phyloP scores from a whole-genome alignment of 2,797 vertebrate species.

The Arctocebus calabarensis region DNA sequence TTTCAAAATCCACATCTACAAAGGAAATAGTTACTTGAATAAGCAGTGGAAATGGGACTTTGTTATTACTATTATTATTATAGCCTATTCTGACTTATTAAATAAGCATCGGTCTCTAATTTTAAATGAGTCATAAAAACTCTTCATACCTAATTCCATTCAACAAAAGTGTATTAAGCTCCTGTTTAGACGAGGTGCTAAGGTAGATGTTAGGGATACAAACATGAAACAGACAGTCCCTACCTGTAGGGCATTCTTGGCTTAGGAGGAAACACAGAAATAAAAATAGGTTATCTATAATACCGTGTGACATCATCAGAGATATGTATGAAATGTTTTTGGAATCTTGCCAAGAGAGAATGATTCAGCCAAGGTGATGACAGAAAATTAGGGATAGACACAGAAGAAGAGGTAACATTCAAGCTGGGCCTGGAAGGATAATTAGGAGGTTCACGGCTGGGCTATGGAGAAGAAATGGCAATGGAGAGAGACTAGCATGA shows the following conservation, averaged over 20 bases:
- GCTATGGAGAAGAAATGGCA: not conserved
- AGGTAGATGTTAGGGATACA: slow-evolving; percentile 64
- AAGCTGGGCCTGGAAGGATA: not conserved
- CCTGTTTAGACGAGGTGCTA: slow-evolving; percentile 60
- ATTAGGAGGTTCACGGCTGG: not conserved
- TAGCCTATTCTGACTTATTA: slow-evolving; percentile 71
- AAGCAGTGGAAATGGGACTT: slow-evolving; percentile 70
- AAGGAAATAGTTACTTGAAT: slow-evolving; percentile 68
- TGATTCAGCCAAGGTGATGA: slow-evolving; percentile 21
- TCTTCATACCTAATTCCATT: slow-evolving; percentile 68
- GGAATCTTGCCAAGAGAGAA: slow-evolving; percentile 31
- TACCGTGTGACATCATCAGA: slow-evolving; percentile 47
- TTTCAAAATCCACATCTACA: slow-evolving; percentile 66
- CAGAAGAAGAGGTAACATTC: not conserved
- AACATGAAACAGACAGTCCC: slow-evolving; percentile 65
- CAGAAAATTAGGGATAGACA: slow-evolving; percentile 49
- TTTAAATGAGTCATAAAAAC: slow-evolving; percentile 79
- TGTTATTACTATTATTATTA: slow-evolving; percentile 70
- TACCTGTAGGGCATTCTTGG: slow-evolving; percentile 57
- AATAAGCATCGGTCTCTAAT: slow-evolving; percentile 77
- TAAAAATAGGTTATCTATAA: slow-evolving; percentile 56
- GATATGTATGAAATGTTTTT: slow-evolving; percentile 42
- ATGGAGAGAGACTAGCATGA: not conserved
- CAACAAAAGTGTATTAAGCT: slow-evolving; percentile 66
- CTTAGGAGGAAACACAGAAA: slow-evolving; percentile 60